Percentiles rank a stretch among this genome's conserved stretches.
phyloP scores from a whole-genome alignment of 1,140 invertebrate species.

The Branchinecta lindahli region DNA sequence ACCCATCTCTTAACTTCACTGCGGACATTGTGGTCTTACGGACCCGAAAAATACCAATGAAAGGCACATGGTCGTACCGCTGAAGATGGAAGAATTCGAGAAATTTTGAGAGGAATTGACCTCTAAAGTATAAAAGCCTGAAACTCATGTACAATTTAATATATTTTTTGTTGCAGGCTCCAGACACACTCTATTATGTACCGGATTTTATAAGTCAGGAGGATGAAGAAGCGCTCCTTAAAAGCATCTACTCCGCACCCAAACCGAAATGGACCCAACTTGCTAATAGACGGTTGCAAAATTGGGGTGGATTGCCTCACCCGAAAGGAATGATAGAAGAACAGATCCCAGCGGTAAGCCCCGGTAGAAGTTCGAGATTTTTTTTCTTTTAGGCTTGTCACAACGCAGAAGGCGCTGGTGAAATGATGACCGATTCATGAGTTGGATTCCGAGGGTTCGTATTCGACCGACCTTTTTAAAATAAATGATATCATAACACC shows the following conservation, averaged over 20 bases:
- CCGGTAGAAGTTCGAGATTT: too few species aligned
- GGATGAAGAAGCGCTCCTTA: constrained; percentile 56
- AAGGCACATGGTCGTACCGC: too few species aligned
- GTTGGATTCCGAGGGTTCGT: too few species aligned
- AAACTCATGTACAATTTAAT: neutral
- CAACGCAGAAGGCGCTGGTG: too few species aligned
- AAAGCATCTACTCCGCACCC: constrained; percentile 54
- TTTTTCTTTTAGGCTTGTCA: too few species aligned
- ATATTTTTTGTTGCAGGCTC: constrained; percentile 38
- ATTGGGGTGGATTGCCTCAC: constrained; percentile 90
- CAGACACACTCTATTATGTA: constrained; percentile 63
- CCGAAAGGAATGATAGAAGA: constrained; percentile 89
- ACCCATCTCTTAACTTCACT: too few species aligned
- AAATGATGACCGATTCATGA: too few species aligned
- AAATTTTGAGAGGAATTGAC: too few species aligned
- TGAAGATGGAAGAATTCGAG: too few species aligned
- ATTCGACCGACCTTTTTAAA: neutral
- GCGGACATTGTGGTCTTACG: too few species aligned
- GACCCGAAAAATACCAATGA: too few species aligned
- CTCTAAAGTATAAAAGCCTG: too few species aligned
- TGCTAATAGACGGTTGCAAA: constrained; percentile 74
- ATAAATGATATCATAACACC: neutral
- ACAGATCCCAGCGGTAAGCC: constrained; percentile 49
- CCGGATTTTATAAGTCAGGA: constrained; percentile 70
- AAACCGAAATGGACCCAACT: constrained; percentile 93